Evolutionary conservation across 2,113 vertebrate genomes (phyloP), one percentile per base, ranked within the genome.

Genomic region (Chaetops frenatus): DNA sequence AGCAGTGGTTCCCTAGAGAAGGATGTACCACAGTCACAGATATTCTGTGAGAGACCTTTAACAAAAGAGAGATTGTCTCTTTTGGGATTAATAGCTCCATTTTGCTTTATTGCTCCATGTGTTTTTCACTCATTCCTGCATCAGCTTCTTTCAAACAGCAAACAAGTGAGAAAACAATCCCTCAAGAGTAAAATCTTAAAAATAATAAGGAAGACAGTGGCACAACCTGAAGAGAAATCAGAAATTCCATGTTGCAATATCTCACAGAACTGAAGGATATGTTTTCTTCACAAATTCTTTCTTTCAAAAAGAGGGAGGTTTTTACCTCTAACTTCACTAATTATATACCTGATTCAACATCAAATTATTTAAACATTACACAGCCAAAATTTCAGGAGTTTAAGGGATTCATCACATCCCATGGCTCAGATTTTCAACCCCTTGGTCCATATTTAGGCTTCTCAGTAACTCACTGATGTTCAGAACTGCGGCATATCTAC

Each of bases 51-150:
- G 70, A 84, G 28, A 45, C 28, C 38, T 94, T 95, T 88, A 79
- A 95, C 66, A 92, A 90, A 94, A 77, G 73, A 85, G 79, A 76
- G 21, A 70, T 94, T 91, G 92, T 92, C 85, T 96, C 85, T 88
- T 76, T 86, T 90, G 67, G 74, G 54, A 88, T 96, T 85, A 94
- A 86, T 90, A 95, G 61, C 28, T 84, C 66, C 18, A 77, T 97
- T 90, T 95, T 91, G 88, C 91, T 96, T 91, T 95, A 95, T 96
- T 94, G 83, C 67, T 93, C 60, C 58, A 56, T 1, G 38, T 82
- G 54, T 77, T 47, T 95, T 95, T 94, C 90, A 93, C 57, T 86
- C 72, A 94, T 91, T 95, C 27, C 40, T 61, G 82, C 50, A 90
- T 86, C 84, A 88, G n/a, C 66, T 86, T 95, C 88, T 94, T 94